Evolutionary conservation across 2,797 vertebrate genomes (phyloP).

Genomic region (Poecilia gillii): DNA sequence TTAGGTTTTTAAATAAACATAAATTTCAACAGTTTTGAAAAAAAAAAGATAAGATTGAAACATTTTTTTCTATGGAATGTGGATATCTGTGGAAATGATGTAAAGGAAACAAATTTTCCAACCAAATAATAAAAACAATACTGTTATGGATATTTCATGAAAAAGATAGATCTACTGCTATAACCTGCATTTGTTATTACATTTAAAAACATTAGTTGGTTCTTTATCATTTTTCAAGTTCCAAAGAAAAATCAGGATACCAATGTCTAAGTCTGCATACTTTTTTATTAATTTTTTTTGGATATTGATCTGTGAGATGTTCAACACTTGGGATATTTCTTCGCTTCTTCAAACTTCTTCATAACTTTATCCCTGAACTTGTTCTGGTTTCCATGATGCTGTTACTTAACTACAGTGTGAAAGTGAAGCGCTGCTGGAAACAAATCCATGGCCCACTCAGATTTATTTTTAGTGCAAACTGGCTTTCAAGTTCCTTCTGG

Average conservation of each 20-base stretch:
- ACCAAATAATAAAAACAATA: neutral
- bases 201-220: neutral
- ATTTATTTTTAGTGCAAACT: neutral
- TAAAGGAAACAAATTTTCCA: neutral
- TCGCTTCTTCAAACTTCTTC: neutral
- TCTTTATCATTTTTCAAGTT: neutral
- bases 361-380: no score
- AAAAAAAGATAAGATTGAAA: neutral
- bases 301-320: neutral
- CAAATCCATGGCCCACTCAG: neutral
- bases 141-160: neutral
- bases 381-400: no score
- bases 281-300: neutral
- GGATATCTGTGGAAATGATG: neutral
- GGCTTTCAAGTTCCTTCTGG: neutral
- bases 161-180: neutral
- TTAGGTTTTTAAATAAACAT: neutral
- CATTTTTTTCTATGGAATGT: neutral
- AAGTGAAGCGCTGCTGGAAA: neutral
- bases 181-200: neutral
- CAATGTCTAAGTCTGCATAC: neutral
- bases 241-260: neutral
- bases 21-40: neutral
- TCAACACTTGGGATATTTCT: neutral
- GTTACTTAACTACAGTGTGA: neutral